phyloP scores from a whole-genome alignment of 1,140 invertebrate genomes.

The Plectrocnemia conspersa region DNA sequence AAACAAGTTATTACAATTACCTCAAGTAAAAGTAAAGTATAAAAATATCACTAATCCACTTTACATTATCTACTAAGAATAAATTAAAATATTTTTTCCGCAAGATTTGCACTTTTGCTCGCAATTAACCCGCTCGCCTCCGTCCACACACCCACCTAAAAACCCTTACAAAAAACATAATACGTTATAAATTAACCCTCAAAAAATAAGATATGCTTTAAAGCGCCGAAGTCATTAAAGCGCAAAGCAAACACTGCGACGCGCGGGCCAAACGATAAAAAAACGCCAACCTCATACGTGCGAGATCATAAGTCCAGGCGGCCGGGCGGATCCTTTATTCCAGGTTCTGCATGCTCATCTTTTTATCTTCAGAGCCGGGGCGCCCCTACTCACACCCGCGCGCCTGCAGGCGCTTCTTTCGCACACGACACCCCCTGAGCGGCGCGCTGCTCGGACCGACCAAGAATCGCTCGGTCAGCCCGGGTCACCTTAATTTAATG shows the following conservation, averaged over 20 bases:
- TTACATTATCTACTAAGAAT: too few relatives aligned
- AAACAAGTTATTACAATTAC: too few relatives aligned
- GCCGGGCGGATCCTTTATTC: slow-evolving; percentile 25
- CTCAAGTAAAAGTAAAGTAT: too few relatives aligned
- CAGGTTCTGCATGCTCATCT: slow-evolving; percentile 35
- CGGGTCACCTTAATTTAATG: slow-evolving; percentile 37
- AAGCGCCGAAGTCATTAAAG: too few relatives aligned
- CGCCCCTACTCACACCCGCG: neutral
- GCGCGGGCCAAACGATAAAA: slow-evolving; percentile 4
- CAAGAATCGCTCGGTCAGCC: slow-evolving; percentile 36
- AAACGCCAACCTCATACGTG: neutral
- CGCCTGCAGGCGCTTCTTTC: neutral
- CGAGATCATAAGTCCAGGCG: slow-evolving; percentile 11
- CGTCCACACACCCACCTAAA: too few relatives aligned
- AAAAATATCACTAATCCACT: too few relatives aligned
- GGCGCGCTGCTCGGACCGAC: slow-evolving; percentile 11
- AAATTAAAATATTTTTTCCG: too few relatives aligned
- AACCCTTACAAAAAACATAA: too few relatives aligned
- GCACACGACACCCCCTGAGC: slow-evolving; percentile 2
- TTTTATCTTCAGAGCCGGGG: slow-evolving; percentile 14
- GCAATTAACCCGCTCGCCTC: too few relatives aligned
- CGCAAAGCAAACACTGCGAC: slow-evolving; percentile 3
- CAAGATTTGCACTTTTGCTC: too few relatives aligned
- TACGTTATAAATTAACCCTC: too few relatives aligned
- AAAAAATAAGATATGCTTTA: too few relatives aligned